phyloP scores from a whole-genome alignment of 2,113 vertebrate genomes.

The Siniperca chuatsi region DNA sequence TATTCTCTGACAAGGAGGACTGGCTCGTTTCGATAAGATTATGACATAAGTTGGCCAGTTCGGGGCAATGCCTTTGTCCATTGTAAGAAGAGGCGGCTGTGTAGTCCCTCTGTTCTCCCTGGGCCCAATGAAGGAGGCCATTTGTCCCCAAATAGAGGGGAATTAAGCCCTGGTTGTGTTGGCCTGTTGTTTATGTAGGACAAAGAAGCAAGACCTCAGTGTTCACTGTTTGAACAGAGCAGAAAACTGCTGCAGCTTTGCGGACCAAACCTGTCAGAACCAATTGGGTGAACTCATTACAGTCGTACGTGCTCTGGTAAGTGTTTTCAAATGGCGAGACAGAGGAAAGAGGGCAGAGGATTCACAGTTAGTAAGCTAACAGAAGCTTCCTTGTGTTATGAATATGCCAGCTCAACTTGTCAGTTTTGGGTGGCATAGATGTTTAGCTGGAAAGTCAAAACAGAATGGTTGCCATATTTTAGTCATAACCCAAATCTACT shows the following conservation, averaged over 20 bases:
- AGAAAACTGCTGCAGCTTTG: slow-evolving; percentile 49
- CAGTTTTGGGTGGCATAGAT: slow-evolving; percentile 25
- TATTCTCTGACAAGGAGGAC: slow-evolving; percentile 44
- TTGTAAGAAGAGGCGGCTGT: slow-evolving; percentile 69
- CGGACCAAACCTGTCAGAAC: slow-evolving; percentile 72
- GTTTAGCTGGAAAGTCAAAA: slow-evolving; percentile 25
- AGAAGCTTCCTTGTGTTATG: slow-evolving; percentile 47
- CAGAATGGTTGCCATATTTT: slow-evolving; percentile 23
- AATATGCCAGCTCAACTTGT: slow-evolving; percentile 35
- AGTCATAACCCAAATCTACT: neutral
- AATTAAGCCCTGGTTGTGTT: slow-evolving; percentile 71
- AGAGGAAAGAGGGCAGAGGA: slow-evolving; percentile 32
- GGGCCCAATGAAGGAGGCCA: slow-evolving; percentile 62
- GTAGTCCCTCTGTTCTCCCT: slow-evolving; percentile 72
- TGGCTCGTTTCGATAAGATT: slow-evolving; percentile 72
- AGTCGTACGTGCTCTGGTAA: slow-evolving; percentile 31
- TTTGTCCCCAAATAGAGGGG: slow-evolving; percentile 68
- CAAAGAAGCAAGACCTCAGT: slow-evolving; percentile 69
- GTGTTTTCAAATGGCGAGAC: slow-evolving; percentile 13
- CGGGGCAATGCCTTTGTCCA: slow-evolving; percentile 68
- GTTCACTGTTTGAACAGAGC: slow-evolving; percentile 56
- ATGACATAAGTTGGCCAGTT: slow-evolving; percentile 75
- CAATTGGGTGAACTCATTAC: slow-evolving; percentile 60
- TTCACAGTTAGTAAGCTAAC: slow-evolving; percentile 36
- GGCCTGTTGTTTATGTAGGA: slow-evolving; percentile 64